phyloP scores from a whole-genome alignment of 2,797 vertebrate species.

The Sphenopsis melanotis region DNA sequence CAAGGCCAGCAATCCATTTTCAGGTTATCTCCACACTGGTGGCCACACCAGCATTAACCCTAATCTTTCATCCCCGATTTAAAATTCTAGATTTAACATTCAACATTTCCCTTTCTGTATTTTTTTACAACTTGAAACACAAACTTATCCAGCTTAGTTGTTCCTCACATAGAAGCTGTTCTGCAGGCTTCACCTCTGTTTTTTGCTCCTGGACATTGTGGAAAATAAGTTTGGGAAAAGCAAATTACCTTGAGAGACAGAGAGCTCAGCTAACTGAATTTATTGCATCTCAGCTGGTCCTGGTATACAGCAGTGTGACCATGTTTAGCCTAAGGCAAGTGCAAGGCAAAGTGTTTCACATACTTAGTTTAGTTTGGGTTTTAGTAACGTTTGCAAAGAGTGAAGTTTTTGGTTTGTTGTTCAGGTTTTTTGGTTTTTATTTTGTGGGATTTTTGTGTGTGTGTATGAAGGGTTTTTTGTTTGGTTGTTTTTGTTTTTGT shows the following conservation, averaged over 20 bases:
- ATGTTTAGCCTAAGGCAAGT: neutral
- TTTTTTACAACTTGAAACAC: neutral
- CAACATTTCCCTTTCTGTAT: neutral
- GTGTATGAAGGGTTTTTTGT: too few species aligned
- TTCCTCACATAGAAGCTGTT: neutral
- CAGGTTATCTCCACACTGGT: neutral
- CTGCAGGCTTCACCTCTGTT: accelerated
- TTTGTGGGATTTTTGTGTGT: neutral
- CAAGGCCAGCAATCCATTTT: neutral
- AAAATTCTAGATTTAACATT: neutral
- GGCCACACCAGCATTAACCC: neutral
- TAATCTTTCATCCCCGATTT: neutral
- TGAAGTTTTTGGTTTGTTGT: too few species aligned
- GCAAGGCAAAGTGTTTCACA: neutral
- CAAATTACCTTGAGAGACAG: neutral
- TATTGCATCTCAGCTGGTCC: neutral
- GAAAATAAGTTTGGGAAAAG: neutral
- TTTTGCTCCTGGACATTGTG: neutral
- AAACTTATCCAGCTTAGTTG: neutral
- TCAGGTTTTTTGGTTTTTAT: accelerated
- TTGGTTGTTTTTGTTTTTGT: neutral
- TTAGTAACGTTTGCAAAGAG: neutral
- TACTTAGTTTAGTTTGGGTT: neutral
- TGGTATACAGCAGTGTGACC: neutral
- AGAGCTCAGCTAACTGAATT: neutral